phyloP scores from a whole-genome alignment of 2,113 vertebrate genomes.

The Podarcis cretensis region DNA sequence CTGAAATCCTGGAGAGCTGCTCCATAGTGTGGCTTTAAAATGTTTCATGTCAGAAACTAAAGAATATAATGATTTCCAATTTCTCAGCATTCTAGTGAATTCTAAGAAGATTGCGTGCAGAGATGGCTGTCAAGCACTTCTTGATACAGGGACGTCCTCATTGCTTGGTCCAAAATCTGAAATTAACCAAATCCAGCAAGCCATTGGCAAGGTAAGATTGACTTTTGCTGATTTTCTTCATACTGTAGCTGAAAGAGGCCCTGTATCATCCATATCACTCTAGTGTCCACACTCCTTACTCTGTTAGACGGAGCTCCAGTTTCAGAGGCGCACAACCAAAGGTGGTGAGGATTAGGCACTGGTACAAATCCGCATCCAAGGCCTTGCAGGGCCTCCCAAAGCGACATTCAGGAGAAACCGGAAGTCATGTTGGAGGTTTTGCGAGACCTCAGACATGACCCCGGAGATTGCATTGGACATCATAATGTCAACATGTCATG shows the following conservation, averaged over 20 bases:
- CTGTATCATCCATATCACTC: neutral
- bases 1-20: no score
- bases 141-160: constrained; percentile 82
- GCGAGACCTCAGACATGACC: no score
- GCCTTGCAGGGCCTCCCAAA: no score
- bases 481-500: no score
- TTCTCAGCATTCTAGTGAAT: constrained; percentile 64
- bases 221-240: neutral
- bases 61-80: neutral
- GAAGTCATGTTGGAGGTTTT: no score
- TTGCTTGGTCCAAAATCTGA: constrained; percentile 65
- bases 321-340: neutral
- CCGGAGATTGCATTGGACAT: no score
- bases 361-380: no score
- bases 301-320: neutral
- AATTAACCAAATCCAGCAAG: constrained; percentile 66
- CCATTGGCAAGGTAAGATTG: constrained; percentile 67
- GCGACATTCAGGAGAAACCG: no score
- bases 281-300: neutral
- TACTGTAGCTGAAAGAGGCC: neutral
- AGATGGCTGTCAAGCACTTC: constrained; percentile 79
- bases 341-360: neutral
- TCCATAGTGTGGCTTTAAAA: no score
- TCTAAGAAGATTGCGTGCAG: constrained; percentile 73
- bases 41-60: no score